These are phyloP conservation scores for Muscicapa striata DNA, from an alignment of 2,797 vertebrate species.

Conservation along the genomic window DNA sequence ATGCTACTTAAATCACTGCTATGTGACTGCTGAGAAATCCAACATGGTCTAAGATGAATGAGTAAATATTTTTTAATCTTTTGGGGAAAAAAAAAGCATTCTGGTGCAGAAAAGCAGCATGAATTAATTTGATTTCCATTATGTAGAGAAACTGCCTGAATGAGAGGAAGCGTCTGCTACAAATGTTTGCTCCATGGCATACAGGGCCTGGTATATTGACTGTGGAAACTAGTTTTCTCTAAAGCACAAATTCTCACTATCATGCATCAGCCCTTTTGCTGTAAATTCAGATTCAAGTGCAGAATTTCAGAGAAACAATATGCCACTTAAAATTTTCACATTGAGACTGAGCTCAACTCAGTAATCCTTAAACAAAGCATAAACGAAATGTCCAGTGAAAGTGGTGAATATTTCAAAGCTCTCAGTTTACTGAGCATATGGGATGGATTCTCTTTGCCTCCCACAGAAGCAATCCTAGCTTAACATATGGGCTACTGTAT, in stretches of 20 bases:
- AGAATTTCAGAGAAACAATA: not conserved
- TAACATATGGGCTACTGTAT: not conserved
- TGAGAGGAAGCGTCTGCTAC: not conserved
- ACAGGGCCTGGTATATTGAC: not conserved
- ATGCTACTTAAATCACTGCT: not conserved
- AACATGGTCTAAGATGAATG: not conserved
- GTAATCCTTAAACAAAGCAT: not conserved
- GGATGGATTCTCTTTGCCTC: constrained; percentile 1
- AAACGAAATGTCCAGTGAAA: not conserved
- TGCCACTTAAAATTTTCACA: not conserved
- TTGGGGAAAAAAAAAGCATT: not conserved
- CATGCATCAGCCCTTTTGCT: not conserved
- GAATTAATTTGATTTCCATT: not conserved
- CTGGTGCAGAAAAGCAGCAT: not conserved
- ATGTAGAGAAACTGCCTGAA: not conserved
- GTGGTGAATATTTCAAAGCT: not conserved
- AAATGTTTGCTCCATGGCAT: not conserved
- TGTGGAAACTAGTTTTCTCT: not conserved
- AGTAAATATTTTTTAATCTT: not conserved
- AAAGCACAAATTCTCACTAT: not conserved
- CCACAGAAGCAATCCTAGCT: not conserved
- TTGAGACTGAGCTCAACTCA: not conserved
- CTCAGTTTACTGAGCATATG: not conserved
- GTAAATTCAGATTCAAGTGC: not conserved
- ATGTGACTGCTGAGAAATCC: constrained; percentile 15